Evolutionary conservation across 2,888 invertebrate species (phyloP).

Genomic region (Polia nebulosa): DNA sequence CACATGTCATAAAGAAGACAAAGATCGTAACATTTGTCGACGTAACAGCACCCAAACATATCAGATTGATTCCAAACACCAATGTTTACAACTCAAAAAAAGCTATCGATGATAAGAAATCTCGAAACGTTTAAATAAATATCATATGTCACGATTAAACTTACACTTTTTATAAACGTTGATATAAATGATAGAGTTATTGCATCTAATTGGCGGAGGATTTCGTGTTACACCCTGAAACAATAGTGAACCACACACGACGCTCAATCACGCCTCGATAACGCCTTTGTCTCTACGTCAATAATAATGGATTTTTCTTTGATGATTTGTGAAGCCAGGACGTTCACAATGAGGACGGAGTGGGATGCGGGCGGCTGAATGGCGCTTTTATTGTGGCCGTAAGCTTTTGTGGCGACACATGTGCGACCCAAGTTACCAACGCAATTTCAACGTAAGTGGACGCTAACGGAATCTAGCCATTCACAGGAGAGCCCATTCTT

Average conservation of each 20-base stretch:
- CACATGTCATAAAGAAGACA: conserved; percentile 58
- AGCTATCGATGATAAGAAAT: conserved; percentile 56
- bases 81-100: conserved; percentile 65
- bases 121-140: conserved; percentile 60
- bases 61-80: conserved; percentile 67
- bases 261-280: conserved; percentile 82
- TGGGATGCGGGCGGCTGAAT: conserved; percentile 89
- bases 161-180: conserved; percentile 55
- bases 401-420: conserved; percentile 82
- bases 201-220: conserved; percentile 77
- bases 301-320: conserved; percentile 81
- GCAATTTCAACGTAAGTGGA: conserved; percentile 55
- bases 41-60: conserved; percentile 64
- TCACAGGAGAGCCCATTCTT: conserved; percentile 44
- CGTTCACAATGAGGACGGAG: conserved; percentile 83
- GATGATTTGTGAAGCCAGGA: conserved; percentile 90
- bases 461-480: conserved; percentile 59
- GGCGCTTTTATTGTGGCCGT: conserved; percentile 80
- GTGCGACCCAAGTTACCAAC: conserved; percentile 65
- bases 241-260: conserved; percentile 85
- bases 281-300: conserved; percentile 86
- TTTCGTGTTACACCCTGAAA: conserved; percentile 69
- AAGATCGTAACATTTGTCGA: conserved; percentile 58
- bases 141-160: conserved; percentile 62
- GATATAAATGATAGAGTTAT: conserved; percentile 78